phyloP scores from a whole-genome alignment of 2,113 vertebrate genomes.

The Albula glossodonta region DNA sequence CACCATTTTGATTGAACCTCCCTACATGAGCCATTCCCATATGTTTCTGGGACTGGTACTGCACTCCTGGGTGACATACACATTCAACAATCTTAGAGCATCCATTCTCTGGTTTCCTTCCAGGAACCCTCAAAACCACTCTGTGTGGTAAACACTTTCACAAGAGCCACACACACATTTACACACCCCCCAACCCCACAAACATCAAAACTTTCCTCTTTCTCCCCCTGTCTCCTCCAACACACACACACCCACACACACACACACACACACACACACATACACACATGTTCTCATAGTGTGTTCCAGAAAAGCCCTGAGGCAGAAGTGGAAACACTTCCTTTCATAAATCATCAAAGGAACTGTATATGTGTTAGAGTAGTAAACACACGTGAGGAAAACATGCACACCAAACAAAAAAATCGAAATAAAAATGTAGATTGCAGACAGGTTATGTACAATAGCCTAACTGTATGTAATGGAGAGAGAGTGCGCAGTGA shows the following conservation, averaged over 20 bases:
- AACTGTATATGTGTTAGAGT: not conserved
- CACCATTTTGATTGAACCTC: too few relatives aligned
- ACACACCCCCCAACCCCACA: not conserved
- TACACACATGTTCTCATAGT: not conserved
- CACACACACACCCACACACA: not conserved
- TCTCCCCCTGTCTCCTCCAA: not conserved
- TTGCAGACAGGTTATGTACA: too few relatives aligned
- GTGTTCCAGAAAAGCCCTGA: not conserved
- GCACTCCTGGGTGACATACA: not conserved
- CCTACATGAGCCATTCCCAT: constrained; percentile 9
- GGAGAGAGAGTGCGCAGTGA: not conserved
- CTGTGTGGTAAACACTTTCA: not conserved
- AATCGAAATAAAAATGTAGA: too few relatives aligned
- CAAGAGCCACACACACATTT: not conserved
- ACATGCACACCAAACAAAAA: not conserved
- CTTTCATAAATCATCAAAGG: constrained; percentile 9
- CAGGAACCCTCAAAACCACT: not conserved
- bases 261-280: not conserved
- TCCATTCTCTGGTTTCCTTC: not conserved
- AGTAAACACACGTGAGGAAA: not conserved
- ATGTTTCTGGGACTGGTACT: not conserved
- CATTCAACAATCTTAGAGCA: not conserved
- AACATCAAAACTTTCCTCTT: too few relatives aligned
- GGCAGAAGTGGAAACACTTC: not conserved
- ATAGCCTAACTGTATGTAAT: too few relatives aligned